phyloP scores from a whole-genome alignment of 2,888 invertebrate genomes.

The Onchidella celtica region DNA sequence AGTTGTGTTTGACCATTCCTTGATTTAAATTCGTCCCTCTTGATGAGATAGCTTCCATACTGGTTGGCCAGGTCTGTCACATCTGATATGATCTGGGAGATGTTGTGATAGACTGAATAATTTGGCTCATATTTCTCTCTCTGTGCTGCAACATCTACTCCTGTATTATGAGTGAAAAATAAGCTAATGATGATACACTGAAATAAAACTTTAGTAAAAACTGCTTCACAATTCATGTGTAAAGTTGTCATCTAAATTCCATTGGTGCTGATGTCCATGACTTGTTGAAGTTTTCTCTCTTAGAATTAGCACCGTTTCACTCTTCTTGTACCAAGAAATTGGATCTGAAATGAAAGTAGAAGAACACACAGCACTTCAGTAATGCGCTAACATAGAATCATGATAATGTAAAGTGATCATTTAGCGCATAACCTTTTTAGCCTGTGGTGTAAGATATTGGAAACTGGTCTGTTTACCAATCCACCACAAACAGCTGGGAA shows the following conservation, averaged over 20 bases:
- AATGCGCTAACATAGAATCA: too few relatives aligned
- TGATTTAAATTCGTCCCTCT: conserved; percentile 64
- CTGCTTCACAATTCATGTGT: conserved; percentile 12
- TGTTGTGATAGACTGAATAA: conserved; percentile 73
- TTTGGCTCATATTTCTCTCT: conserved; percentile 73
- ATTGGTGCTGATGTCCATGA: too few relatives aligned
- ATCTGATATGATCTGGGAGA: conserved; percentile 57
- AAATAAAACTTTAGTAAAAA: background rate
- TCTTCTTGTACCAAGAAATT: too few relatives aligned
- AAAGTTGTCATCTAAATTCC: background rate
- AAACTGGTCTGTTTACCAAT: too few relatives aligned
- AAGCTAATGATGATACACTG: background rate
- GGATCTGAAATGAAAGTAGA: too few relatives aligned
- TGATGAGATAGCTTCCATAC: conserved; percentile 62
- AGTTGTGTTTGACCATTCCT: conserved; percentile 63
- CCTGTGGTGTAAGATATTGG: too few relatives aligned
- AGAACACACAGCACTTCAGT: too few relatives aligned
- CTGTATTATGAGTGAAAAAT: background rate
- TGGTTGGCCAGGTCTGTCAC: conserved; percentile 59
- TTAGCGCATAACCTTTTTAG: too few relatives aligned
- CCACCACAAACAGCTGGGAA: too few relatives aligned
- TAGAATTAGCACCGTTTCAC: too few relatives aligned
- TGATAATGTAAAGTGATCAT: too few relatives aligned
- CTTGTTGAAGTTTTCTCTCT: too few relatives aligned
- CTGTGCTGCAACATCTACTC: conserved; percentile 72